A percentile compares a stretch with the other conserved stretches of the same genome.
phyloP scores from a whole-genome alignment of 2,113 vertebrate genomes.

The Strix aluco region DNA sequence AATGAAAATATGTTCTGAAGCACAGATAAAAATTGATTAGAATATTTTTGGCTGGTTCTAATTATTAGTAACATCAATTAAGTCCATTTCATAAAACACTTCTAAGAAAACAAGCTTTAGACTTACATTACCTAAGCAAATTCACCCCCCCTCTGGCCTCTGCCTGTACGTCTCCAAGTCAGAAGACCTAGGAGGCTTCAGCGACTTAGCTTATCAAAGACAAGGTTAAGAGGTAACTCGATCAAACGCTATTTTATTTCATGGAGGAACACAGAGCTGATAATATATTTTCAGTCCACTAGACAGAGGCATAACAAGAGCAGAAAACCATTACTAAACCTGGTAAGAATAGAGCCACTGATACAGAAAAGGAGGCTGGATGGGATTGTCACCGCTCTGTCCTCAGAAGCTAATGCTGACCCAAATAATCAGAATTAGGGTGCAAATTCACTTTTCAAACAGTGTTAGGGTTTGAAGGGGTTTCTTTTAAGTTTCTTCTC shows the following conservation, averaged over 20 bases:
- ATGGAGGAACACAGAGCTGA: background rate
- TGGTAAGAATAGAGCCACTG: background rate
- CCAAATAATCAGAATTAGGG: conserved; percentile 28
- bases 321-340: background rate
- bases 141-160: background rate
- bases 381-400: background rate
- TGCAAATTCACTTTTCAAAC: conserved; percentile 51
- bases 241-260: background rate
- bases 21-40: background rate
- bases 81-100: conserved; percentile 27
- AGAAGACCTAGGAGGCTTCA: background rate
- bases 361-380: background rate
- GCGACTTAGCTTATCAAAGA: background rate
- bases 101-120: background rate
- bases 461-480: background rate
- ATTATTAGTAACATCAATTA: background rate
- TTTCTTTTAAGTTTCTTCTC: conserved; percentile 15
- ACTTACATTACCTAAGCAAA: background rate
- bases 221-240: conserved; percentile 16
- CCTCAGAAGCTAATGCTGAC: background rate
- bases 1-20: background rate
- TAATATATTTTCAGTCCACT: background rate
- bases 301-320: background rate
- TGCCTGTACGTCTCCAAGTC: background rate
- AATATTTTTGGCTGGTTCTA: background rate